A percentile compares a stretch with the other conserved stretches of the same genome.
These are phyloP conservation scores for Otolemur garnettii DNA, from an alignment of 2,113 vertebrate genomes.

Conservation along the genomic window DNA sequence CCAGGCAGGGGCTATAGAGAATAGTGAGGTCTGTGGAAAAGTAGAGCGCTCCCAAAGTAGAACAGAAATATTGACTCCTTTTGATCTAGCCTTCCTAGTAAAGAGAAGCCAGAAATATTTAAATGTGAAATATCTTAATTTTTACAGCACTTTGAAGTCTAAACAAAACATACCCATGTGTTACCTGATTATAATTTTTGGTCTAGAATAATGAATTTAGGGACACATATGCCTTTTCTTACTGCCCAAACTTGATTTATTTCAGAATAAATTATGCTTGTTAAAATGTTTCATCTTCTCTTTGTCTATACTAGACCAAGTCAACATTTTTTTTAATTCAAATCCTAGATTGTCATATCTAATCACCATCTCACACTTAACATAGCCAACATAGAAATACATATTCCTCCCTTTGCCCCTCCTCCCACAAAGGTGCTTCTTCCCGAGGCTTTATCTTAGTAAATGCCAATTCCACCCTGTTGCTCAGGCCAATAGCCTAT, in stretches of 20 bases:
- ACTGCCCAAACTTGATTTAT: not conserved
- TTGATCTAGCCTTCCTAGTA: not conserved
- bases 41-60: not conserved
- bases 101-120: slow-evolving; percentile 34
- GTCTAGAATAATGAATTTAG: slow-evolving; percentile 12
- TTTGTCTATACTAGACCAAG: slow-evolving; percentile 27
- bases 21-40: not conserved
- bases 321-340: slow-evolving; percentile 6
- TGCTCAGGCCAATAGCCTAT: not conserved
- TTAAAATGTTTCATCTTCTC: not conserved
- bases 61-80: not conserved
- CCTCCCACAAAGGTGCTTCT: not conserved
- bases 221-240: not conserved
- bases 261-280: slow-evolving; percentile 16
- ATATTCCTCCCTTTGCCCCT: not conserved
- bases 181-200: not conserved
- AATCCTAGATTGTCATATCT: not conserved
- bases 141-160: slow-evolving; percentile 38
- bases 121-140: slow-evolving; percentile 16
- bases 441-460: not conserved
- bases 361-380: not conserved
- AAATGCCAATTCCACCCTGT: not conserved
- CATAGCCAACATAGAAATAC: not conserved
- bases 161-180: slow-evolving; percentile 16
- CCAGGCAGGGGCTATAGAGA: not conserved